These are phyloP conservation scores for Trypoxylus dichotomus DNA, from an alignment of 1,140 invertebrate species.

Conservation along the genomic window DNA sequence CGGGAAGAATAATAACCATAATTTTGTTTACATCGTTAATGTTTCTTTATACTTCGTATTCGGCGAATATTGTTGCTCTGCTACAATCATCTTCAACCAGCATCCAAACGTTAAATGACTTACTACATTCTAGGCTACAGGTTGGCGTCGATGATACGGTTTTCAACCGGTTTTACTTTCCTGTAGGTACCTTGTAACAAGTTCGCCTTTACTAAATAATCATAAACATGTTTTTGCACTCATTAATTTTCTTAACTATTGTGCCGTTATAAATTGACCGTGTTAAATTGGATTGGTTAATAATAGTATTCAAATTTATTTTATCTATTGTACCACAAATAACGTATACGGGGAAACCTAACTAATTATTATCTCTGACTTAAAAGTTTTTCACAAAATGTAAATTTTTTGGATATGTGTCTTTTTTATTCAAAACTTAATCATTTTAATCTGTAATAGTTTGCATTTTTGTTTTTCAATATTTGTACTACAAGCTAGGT, in stretches of 20 bases:
- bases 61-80: conserved; percentile 68
- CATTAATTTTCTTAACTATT: not conserved
- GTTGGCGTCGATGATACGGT: conserved; percentile 65
- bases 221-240: not conserved
- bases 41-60: conserved; percentile 63
- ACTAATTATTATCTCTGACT: too few relatives aligned
- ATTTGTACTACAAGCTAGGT: too few relatives aligned
- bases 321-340: too few relatives aligned
- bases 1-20: conserved; percentile 57
- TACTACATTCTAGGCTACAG: conserved; percentile 63
- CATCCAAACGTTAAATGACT: conserved; percentile 61
- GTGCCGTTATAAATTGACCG: not conserved
- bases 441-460: too few relatives aligned
- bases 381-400: too few relatives aligned
- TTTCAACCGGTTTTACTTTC: conserved; percentile 66
- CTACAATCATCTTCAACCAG: conserved; percentile 64
- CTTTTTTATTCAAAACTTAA: too few relatives aligned
- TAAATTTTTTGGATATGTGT: too few relatives aligned
- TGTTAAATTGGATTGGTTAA: too few relatives aligned
- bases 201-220: not conserved
- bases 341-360: too few relatives aligned
- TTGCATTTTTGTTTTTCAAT: too few relatives aligned
- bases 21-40: conserved; percentile 57
- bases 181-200: conserved; percentile 52
- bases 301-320: too few relatives aligned